Base-by-base conservation (phyloP, 2,113 vertebrate genomes). In the Taurulus bubalis region DNA sequence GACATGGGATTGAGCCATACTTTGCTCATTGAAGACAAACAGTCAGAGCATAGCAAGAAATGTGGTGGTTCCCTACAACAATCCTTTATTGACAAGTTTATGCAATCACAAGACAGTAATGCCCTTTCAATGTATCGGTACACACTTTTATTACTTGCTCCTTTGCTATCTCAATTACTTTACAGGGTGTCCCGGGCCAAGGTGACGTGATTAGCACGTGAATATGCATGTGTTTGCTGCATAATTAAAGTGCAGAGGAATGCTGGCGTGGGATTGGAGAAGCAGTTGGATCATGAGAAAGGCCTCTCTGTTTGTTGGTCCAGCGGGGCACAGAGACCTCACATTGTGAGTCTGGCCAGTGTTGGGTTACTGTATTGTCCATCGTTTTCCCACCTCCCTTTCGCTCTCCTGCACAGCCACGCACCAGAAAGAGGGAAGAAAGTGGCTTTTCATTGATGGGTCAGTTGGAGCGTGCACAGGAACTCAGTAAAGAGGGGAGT, bases 401-500 rank as follows among this genome's bases (percentile, higher is more conserved):
- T 87, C 66, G 1, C 85, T 86, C 87, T 86, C 79, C 85, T 90
- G 86, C 68, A 71, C 75, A 84, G 76, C 79, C 60, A 84, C 45
- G 74, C 87, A 92, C 86, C 91, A 91, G 79, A 89, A 85, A 84
- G 56, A 64, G 80, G 80, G 78, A 92, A 93, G 92, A 95, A 94
- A 94, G 92, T 93, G 86, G 80, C 90, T 95, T 95, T 95, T 94
- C 92, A 94, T 86, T 55, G 79, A 90, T 75, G 59, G 83, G 78
- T 85, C 78, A 62, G 62, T 79, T 55, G 73, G 86, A 85, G 75
- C 90, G 85, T 84, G 84, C 87, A 83, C 83, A 91, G 87, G 89
- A 94, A 92, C 90, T 88, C 58, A 45, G 76, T 62, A 69, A 76
- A 70, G 80, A 83, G 87, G n/a, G 26, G 75, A 87, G 87, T 76